A percentile compares a stretch with the other conserved stretches of the same genome.
Conservation (phyloP, 1,140 invertebrate species). For the Drosophila seguyi region DNA sequence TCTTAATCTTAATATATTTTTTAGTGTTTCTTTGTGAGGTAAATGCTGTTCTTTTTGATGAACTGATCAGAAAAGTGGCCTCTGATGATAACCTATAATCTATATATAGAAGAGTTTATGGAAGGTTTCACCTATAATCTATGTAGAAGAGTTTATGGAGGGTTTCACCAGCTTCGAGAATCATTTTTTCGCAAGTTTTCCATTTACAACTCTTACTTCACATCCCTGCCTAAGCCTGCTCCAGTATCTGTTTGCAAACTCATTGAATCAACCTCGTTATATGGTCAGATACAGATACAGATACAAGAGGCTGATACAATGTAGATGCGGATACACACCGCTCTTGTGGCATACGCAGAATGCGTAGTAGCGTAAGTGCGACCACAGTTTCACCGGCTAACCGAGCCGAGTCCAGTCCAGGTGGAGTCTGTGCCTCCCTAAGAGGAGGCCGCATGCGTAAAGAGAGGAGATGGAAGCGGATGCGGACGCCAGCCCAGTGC, state of each 20-base stretch:
- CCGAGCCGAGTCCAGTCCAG: constrained; percentile 15
- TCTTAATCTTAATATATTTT: background rate
- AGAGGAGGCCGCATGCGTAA: constrained; percentile 41
- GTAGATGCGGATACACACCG: constrained; percentile 44
- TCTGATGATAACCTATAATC: background rate
- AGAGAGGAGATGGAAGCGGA: constrained; percentile 44
- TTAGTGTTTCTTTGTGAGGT: background rate
- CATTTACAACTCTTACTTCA: background rate
- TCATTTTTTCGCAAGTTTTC: background rate
- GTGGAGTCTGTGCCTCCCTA: constrained; percentile 14
- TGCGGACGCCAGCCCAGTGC: constrained; percentile 6
- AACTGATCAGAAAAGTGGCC: background rate
- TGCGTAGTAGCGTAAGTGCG: constrained; percentile 71
- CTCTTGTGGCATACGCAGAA: constrained; percentile 40
- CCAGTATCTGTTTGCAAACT: background rate
- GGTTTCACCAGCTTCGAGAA: too few relatives aligned
- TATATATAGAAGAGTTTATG: too few relatives aligned
- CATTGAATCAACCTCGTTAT: background rate
- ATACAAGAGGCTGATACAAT: constrained; percentile 3
- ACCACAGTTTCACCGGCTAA: constrained; percentile 53
- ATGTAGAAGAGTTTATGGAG: background rate
- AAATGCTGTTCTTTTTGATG: background rate
- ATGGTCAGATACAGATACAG: constrained; percentile 11
- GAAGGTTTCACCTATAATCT: too few relatives aligned
- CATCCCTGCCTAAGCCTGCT: background rate